Percentiles rank a stretch among this genome's conserved stretches.
These are phyloP conservation scores for Anguilla megastoma DNA, from an alignment of 2,797 vertebrate species.

Conservation along the genomic window DNA sequence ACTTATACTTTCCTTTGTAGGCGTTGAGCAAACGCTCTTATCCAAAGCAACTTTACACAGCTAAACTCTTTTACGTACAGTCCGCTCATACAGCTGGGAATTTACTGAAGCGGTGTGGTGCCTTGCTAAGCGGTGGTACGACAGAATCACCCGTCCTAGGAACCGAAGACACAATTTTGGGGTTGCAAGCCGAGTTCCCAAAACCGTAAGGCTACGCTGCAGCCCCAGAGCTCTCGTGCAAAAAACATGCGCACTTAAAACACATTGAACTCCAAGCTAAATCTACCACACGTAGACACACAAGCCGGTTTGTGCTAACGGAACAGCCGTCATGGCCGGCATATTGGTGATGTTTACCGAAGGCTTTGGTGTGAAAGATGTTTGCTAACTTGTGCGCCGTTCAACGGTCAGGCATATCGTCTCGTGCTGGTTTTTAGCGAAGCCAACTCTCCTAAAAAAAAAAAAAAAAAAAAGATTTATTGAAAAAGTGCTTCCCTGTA, in stretches of 20 bases:
- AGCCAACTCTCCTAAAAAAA: not conserved
- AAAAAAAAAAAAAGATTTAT: not conserved
- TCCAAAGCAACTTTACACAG: not conserved
- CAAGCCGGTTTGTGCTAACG: not conserved
- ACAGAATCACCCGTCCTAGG: not conserved
- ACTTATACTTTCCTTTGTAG: not conserved
- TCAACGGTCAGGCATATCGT: not conserved
- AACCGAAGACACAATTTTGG: not conserved
- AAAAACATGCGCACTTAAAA: not conserved
- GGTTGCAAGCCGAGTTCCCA: not conserved
- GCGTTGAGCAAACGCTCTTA: not conserved
- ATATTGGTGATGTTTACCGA: not conserved
- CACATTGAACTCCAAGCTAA: not conserved
- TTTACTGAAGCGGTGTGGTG: not conserved
- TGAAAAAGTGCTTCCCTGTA: not conserved
- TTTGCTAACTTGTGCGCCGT: not conserved
- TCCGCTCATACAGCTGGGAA: not conserved
- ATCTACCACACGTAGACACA: not conserved
- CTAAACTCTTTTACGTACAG: not conserved
- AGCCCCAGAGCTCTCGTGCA: not conserved
- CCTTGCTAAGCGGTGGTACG: not conserved
- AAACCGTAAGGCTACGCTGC: not conserved
- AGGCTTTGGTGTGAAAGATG: not conserved
- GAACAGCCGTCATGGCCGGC: not conserved
- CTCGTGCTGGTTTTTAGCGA: not conserved